Conservation (phyloP, 2,113 vertebrate genomes). For the Erpornis zantholeuca region DNA sequence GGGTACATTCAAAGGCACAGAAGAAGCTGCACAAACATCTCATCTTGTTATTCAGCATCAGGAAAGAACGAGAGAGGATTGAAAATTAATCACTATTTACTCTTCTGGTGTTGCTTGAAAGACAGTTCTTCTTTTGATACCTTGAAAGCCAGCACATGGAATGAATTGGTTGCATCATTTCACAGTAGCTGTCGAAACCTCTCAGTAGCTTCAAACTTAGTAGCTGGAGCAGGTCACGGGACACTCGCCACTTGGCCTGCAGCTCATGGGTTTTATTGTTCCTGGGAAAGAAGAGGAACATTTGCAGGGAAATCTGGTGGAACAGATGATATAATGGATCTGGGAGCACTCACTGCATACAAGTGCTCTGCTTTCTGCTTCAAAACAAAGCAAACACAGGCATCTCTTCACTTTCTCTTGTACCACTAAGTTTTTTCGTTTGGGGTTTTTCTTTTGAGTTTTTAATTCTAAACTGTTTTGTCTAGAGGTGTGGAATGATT, state of each 20-base stretch:
- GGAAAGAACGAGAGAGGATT: not conserved
- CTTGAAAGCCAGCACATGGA: conserved; percentile 12
- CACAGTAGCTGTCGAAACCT: not conserved
- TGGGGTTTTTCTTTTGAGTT: not conserved
- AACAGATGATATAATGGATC: not conserved
- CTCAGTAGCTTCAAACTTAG: not conserved
- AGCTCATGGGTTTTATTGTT: conserved; percentile 20
- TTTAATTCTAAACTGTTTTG: not conserved
- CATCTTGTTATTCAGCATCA: not conserved
- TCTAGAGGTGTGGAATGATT: not conserved
- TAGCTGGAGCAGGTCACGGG: conserved; percentile 25
- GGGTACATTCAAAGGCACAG: not conserved
- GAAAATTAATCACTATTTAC: not conserved
- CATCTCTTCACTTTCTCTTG: not conserved
- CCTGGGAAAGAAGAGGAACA: not conserved
- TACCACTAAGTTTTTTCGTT: not conserved
- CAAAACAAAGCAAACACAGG: not conserved
- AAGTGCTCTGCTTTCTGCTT: not conserved
- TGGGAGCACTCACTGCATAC: not conserved
- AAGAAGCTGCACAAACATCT: not conserved
- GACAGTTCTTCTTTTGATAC: not conserved
- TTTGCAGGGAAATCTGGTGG: not conserved
- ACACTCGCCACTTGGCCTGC: conserved; percentile 11
- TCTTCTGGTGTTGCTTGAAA: not conserved
- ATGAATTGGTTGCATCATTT: not conserved